Conservation (phyloP, 1,140 invertebrate genomes). For the Pararge aegeria region DNA sequence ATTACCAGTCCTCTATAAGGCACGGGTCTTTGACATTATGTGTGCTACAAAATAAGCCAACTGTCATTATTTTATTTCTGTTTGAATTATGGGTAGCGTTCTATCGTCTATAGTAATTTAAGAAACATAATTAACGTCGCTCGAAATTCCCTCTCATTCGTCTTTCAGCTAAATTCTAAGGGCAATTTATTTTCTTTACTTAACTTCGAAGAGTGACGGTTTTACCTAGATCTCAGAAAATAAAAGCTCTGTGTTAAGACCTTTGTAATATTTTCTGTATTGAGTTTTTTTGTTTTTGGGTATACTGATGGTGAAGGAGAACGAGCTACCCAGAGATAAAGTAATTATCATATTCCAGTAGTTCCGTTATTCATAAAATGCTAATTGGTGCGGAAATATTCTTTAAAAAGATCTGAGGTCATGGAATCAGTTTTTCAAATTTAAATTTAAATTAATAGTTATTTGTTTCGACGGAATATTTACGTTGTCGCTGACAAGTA, state of each 20-base stretch:
- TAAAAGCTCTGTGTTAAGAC: background rate
- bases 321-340: too few species aligned
- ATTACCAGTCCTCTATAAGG: too few species aligned
- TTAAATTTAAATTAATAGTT: too few species aligned
- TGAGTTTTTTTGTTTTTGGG: too few species aligned
- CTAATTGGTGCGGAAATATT: too few species aligned
- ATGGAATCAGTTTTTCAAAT: too few species aligned
- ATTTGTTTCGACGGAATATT: too few species aligned
- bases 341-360: too few species aligned
- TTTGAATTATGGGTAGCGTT: background rate
- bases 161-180: constrained; percentile 1
- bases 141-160: constrained; percentile 11
- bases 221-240: background rate
- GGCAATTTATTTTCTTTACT: background rate
- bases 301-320: too few species aligned
- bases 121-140: constrained; percentile 10
- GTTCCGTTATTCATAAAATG: too few species aligned
- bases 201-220: background rate
- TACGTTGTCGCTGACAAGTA: background rate
- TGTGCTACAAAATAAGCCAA: background rate
- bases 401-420: too few species aligned
- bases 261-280: too few species aligned
- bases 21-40: background rate
- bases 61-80: background rate
- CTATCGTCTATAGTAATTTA: constrained; percentile 17